Evolutionary conservation across 2,888 invertebrate genomes (phyloP), one percentile per base, ranked within the genome.

Genomic region (Drosophila barbarae): DNA sequence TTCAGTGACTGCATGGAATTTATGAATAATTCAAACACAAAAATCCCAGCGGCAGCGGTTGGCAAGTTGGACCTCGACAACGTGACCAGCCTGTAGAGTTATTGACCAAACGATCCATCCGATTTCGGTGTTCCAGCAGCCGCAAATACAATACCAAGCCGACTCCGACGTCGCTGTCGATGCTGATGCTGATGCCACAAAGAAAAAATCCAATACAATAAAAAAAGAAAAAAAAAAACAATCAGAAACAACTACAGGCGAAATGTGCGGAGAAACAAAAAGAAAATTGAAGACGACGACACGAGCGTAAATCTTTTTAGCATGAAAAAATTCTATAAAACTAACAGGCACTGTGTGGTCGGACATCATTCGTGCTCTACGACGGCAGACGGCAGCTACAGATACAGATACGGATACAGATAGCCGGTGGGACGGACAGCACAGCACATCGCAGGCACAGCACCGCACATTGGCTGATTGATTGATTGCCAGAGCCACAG

Each of bases 281-380:
- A 84, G 79, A 82, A 84, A 80, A 84, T 67, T 76, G 77, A 82
- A 82, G 79, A 82, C 77, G 77, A 82, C 85, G 77, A 79, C 85
- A 85, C 75, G 77, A 83, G 76, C 83, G 83, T 79, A 83, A 85
- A 80, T 79, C 77, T 75, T 71, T 81, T 81, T 83, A 85, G 85
- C 84, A 77, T 81, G 73, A 83, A 86, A 81, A 87, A 87, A 85
- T 74, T 80, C 84, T 87, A 87, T 87, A 87, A 87, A 87, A 87
- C 85, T 86, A 87, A 85, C 87, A 85, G 82, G 75, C 87, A 76
- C 78, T 79, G 74, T 75, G 82, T 77, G 82, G 78, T 83, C 84
- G 85, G 63, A 64, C 82, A 85, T 83, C 86, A 86, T 85, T 86
- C 77, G 83, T 80, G 84, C 68, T 78, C 72, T 72, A 72, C 77